Evolutionary conservation across 2,888 invertebrate genomes (phyloP).

Genomic region (Chouioia cunea): DNA sequence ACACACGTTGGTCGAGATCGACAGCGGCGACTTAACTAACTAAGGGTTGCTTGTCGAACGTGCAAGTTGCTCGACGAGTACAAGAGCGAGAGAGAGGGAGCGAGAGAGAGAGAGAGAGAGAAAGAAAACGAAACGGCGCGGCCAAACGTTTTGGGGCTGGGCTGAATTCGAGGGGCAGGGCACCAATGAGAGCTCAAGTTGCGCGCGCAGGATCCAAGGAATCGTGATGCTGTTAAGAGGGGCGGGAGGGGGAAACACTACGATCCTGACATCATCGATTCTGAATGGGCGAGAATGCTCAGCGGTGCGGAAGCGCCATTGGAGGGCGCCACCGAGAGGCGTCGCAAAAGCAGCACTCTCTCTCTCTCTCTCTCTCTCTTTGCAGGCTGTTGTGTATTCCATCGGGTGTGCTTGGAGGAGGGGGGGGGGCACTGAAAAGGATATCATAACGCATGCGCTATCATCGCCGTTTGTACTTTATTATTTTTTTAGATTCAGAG

Average conservation of each 20-base stretch:
- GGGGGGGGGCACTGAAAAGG: too few species aligned
- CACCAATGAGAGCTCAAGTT: constrained; percentile 17
- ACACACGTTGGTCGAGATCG: constrained; percentile 37
- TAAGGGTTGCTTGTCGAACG: constrained; percentile 42
- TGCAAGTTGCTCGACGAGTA: constrained; percentile 4
- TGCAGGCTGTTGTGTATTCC: too few species aligned
- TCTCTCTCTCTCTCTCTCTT: too few species aligned
- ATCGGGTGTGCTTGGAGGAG: too few species aligned
- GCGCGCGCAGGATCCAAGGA: constrained; percentile 48
- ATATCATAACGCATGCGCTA: too few species aligned
- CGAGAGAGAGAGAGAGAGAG: constrained; percentile 20
- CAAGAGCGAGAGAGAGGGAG: background rate
- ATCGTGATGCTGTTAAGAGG: constrained; percentile 53
- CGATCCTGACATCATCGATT: constrained; percentile 66
- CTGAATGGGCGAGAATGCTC: constrained; percentile 68
- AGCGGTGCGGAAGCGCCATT: constrained; percentile 67
- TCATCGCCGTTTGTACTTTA: too few species aligned
- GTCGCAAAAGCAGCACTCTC: constrained; percentile 8
- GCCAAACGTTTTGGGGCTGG: too few species aligned
- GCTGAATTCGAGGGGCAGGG: constrained; percentile 12
- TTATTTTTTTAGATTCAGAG: too few species aligned
- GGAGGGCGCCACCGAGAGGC: constrained; percentile 63
- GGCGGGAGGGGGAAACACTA: constrained; percentile 53
- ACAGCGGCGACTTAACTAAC: constrained; percentile 46
- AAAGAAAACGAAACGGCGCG: background rate